Evolutionary conservation across 2,797 vertebrate species (phyloP).

Genomic region (Falco concolor): DNA sequence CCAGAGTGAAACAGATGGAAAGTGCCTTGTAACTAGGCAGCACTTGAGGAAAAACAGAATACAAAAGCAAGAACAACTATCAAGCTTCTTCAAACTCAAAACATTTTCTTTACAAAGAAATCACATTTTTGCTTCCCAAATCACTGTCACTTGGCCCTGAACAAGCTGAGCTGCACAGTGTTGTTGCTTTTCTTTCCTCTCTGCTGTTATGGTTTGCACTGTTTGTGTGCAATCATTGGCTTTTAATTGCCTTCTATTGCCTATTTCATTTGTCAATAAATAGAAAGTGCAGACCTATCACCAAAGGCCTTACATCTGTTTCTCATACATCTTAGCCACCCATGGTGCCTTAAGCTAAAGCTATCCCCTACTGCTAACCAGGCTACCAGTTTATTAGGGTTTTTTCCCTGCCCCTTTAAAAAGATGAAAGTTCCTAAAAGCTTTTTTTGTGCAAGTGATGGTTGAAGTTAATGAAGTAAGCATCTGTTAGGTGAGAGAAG

Average conservation of each 20-base stretch:
- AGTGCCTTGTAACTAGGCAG: background rate
- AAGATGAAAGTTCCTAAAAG: conserved; percentile 81
- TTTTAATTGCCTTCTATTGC: conserved; percentile 73
- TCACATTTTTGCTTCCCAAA: conserved; percentile 26
- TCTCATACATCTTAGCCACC: conserved; percentile 78
- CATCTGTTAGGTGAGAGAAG: conserved; percentile 64
- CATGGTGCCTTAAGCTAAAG: conserved; percentile 71
- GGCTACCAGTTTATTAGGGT: conserved; percentile 75
- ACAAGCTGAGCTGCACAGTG: background rate
- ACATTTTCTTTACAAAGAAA: conserved; percentile 29
- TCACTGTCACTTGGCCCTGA: background rate
- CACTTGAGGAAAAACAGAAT: background rate
- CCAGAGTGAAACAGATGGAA: conserved; percentile 11
- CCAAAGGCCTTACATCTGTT: conserved; percentile 78
- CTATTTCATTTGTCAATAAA: conserved; percentile 75
- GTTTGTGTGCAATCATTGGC: conserved; percentile 61
- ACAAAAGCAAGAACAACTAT: conserved; percentile 23
- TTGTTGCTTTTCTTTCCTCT: conserved; percentile 44
- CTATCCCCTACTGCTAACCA: conserved; percentile 69
- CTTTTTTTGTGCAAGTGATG: conserved; percentile 51
- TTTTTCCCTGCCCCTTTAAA: conserved; percentile 70
- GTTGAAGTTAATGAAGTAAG: conserved; percentile 70
- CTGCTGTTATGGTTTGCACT: conserved; percentile 31
- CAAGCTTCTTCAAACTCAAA: conserved; percentile 9
- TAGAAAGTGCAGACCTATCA: conserved; percentile 63